Conservation (phyloP, 2,888 invertebrate genomes). For the Thysanoteuthis rhombus region DNA sequence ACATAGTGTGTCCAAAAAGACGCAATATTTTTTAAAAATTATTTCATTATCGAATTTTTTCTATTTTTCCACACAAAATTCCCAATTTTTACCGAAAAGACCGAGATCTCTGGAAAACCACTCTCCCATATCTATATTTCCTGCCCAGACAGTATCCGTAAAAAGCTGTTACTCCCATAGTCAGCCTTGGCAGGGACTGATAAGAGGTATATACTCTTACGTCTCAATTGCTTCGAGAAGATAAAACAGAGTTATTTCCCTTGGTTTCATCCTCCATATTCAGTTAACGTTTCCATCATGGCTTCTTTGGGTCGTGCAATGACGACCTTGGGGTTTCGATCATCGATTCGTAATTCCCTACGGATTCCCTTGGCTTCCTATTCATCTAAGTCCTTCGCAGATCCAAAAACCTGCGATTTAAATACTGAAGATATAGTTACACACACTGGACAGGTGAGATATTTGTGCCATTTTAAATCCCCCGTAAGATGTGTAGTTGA, state of each 20-base stretch:
- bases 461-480: background rate
- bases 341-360: background rate
- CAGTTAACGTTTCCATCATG: background rate
- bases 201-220: too few relatives aligned
- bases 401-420: background rate
- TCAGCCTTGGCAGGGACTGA: too few relatives aligned
- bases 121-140: too few relatives aligned
- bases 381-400: background rate
- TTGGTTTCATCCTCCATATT: background rate
- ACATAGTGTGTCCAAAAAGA: too few relatives aligned
- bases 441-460: slow-evolving; percentile 54
- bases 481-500: background rate
- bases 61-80: too few relatives aligned
- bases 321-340: background rate
- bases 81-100: too few relatives aligned
- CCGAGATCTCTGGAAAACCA: too few relatives aligned
- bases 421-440: slow-evolving; percentile 39
- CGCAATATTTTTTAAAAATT: too few relatives aligned
- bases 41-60: too few relatives aligned
- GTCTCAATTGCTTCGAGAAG: background rate
- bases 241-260: background rate
- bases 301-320: background rate
- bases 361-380: background rate
- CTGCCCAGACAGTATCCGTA: too few relatives aligned
- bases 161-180: too few relatives aligned